A percentile compares a stretch with the other conserved stretches of the same genome.
Evolutionary conservation across 1,140 invertebrate species (phyloP).

Genomic region (Heliconius himera): DNA sequence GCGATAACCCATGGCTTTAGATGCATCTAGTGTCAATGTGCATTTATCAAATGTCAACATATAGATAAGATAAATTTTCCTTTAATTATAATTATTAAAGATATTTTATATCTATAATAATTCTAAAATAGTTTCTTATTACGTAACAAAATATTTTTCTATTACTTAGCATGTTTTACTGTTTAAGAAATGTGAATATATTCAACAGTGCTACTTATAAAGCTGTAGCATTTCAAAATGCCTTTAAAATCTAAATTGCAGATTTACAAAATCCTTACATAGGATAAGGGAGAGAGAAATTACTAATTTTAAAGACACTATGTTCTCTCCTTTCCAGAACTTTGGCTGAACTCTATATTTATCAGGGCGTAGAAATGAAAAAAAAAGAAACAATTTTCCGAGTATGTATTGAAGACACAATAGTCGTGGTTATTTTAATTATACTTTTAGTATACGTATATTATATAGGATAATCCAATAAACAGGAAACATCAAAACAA

Average conservation of each 20-base stretch:
- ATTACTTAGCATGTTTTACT: not conserved
- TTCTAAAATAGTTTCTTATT: not conserved
- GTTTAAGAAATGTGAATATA: no score
- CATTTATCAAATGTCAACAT: conserved; percentile 55
- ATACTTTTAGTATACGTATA: not conserved
- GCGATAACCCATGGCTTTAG: conserved; percentile 54
- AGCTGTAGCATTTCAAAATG: no score
- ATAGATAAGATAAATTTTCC: conserved; percentile 74
- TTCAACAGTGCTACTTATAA: no score
- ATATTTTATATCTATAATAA: not conserved
- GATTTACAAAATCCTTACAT: no score
- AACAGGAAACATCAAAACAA: not conserved
- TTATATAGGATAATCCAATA: not conserved
- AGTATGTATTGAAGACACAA: no score
- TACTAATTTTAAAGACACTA: no score
- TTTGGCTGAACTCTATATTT: no score
- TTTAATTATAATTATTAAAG: conserved; percentile 27
- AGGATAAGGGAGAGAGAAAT: no score
- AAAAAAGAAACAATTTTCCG: no score
- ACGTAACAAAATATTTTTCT: not conserved
- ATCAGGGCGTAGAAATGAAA: no score
- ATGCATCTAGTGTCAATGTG: conserved; percentile 54
- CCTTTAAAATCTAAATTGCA: no score
- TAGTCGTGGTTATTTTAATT: not conserved
- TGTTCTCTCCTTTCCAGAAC: no score